phyloP scores from a whole-genome alignment of 2,888 invertebrate genomes.

The Chromoteleia sp. region DNA sequence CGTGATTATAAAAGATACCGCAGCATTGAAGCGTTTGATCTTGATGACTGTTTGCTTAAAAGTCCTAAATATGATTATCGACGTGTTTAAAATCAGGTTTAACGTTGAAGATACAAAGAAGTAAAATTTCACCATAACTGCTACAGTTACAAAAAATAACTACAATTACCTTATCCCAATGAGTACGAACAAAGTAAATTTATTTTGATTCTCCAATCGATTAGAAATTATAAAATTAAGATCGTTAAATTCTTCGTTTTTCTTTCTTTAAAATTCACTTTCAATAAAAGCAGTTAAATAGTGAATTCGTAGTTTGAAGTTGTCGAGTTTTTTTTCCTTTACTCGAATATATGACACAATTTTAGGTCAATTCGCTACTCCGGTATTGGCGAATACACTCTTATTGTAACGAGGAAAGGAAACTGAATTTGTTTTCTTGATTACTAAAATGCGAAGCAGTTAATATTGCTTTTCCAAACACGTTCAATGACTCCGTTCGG shows the following conservation, averaged over 20 bases:
- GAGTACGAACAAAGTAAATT: too few relatives aligned
- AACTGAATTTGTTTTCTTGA: slow-evolving; percentile 49
- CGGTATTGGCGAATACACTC: slow-evolving; percentile 23
- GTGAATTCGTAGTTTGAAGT: slow-evolving; percentile 11
- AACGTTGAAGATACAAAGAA: too few relatives aligned
- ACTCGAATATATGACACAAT: slow-evolving; percentile 30
- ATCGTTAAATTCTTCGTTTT: background rate
- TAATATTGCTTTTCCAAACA: slow-evolving; percentile 54
- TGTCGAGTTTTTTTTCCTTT: slow-evolving; percentile 9
- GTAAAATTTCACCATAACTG: too few relatives aligned
- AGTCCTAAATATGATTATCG: slow-evolving; percentile 48
- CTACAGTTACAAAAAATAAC: too few relatives aligned
- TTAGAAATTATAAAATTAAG: background rate
- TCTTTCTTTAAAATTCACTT: background rate
- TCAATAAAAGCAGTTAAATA: slow-evolving; percentile 22
- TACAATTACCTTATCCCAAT: too few relatives aligned
- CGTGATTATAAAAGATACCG: slow-evolving; percentile 34
- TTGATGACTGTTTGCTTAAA: slow-evolving; percentile 35
- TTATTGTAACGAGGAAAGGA: slow-evolving; percentile 25
- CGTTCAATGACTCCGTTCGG: slow-evolving; percentile 42
- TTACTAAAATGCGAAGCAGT: slow-evolving; percentile 32
- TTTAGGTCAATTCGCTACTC: slow-evolving; percentile 24
- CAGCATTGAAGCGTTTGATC: slow-evolving; percentile 29
- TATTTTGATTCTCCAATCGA: background rate
- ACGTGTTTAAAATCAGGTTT: slow-evolving; percentile 33